A percentile compares a stretch with the other conserved stretches of the same genome.
These are phyloP conservation scores for Cotesia chilonis DNA, from an alignment of 1,140 invertebrate genomes.

Conservation along the genomic window DNA sequence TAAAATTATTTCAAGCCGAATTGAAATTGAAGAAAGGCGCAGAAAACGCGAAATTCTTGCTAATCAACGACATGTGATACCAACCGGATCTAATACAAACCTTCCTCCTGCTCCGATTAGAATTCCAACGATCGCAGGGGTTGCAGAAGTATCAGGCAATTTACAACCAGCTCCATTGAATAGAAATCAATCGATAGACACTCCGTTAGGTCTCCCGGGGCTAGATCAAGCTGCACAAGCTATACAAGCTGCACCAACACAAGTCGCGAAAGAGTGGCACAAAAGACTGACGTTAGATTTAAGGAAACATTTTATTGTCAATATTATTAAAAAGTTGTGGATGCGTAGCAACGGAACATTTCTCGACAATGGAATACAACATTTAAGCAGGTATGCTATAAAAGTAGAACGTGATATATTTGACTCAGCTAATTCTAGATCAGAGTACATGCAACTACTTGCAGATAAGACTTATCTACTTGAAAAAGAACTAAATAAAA, in stretches of 20 bases:
- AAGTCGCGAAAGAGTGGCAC: constrained; percentile 96
- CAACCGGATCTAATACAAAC: too few relatives aligned
- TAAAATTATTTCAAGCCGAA: constrained; percentile 99
- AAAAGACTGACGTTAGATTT: constrained; percentile 95
- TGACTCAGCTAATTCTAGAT: constrained; percentile 94
- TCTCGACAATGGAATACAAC: constrained; percentile 95
- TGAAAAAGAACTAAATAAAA: constrained; percentile 95
- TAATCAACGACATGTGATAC: too few relatives aligned
- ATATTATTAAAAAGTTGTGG: constrained; percentile 98
- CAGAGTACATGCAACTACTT: constrained; percentile 97
- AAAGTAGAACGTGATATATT: constrained; percentile 99
- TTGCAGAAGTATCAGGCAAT: too few relatives aligned
- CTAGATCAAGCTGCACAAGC: constrained; percentile 76
- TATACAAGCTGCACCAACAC: constrained; percentile 76
- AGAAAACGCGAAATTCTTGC: constrained; percentile 77
- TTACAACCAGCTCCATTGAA: constrained; percentile 49
- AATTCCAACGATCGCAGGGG: too few relatives aligned
- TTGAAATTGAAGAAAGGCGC: constrained; percentile 90
- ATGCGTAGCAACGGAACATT: constrained; percentile 87
- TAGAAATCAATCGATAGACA: constrained; percentile 59
- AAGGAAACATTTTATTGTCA: constrained; percentile 93
- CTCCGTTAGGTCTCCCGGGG: constrained; percentile 71
- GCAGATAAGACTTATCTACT: constrained; percentile 99
- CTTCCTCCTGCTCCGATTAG: too few relatives aligned
- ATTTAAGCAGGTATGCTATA: constrained; percentile 95